These are phyloP conservation scores for Phylloscopus trochiloides DNA, from an alignment of 2,113 vertebrate species.

Conservation along the genomic window DNA sequence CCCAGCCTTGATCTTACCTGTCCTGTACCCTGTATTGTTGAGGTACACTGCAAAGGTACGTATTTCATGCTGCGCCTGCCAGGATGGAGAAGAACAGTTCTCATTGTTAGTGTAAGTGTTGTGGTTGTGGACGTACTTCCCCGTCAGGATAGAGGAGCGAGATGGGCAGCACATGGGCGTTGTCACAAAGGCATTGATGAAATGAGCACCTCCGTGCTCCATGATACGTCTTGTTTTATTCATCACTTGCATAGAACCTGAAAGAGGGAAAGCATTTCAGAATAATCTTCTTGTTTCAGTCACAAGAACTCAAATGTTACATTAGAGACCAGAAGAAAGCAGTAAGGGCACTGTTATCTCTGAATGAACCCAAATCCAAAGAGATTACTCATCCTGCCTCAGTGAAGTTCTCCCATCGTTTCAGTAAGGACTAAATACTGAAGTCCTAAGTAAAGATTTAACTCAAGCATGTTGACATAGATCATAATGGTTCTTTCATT, in stretches of 20 bases:
- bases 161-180: slow-evolving; percentile 98
- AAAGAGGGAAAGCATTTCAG: neutral
- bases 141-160: slow-evolving; percentile 93
- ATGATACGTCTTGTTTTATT: slow-evolving; percentile 93
- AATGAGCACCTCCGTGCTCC: slow-evolving; percentile 92
- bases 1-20: slow-evolving; percentile 77
- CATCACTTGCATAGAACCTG: slow-evolving; percentile 98
- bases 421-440: neutral
- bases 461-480: neutral
- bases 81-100: slow-evolving; percentile 96
- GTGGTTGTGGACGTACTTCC: slow-evolving; percentile 97
- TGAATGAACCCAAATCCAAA: neutral
- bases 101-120: slow-evolving; percentile 99
- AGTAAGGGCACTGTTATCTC: neutral
- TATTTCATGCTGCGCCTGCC: slow-evolving; percentile 93
- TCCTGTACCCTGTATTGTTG: slow-evolving; percentile 93
- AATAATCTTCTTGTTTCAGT: neutral
- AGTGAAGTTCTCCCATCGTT: neutral
- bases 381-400: neutral
- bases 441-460: neutral
- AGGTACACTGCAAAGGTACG: slow-evolving; percentile 94
- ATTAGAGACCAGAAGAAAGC: neutral
- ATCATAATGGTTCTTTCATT: neutral
- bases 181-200: slow-evolving; percentile 95
- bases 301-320: neutral